phyloP scores from a whole-genome alignment of 2,113 vertebrate genomes.

The Hymenochirus boettgeri region DNA sequence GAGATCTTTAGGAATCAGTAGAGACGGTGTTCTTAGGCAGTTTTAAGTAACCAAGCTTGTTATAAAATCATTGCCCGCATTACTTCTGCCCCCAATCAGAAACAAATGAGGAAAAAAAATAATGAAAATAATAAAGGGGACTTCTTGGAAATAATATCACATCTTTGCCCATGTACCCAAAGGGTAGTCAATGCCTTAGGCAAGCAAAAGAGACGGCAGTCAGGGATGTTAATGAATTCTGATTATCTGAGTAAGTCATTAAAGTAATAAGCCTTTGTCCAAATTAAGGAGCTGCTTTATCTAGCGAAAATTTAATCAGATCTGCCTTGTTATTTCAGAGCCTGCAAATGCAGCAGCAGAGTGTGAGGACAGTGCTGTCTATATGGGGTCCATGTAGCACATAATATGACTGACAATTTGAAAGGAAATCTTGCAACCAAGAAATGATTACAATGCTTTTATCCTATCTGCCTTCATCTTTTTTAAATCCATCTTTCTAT shows the following conservation, averaged over 20 bases:
- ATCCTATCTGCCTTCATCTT: not conserved
- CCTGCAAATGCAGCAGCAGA: constrained; percentile 57
- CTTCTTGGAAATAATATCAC: constrained; percentile 39
- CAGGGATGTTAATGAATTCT: constrained; percentile 94
- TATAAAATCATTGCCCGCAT: constrained; percentile 34
- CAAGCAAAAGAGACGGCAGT: constrained; percentile 68
- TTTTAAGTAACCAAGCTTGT: constrained; percentile 17
- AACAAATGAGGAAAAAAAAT: constrained; percentile 28
- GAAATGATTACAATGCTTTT: not conserved
- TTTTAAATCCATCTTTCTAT: no score
- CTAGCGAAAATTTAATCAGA: constrained; percentile 65
- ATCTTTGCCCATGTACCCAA: constrained; percentile 22
- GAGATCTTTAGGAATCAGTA: not conserved
- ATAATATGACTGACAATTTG: not conserved
- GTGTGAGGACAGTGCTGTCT: constrained; percentile 53
- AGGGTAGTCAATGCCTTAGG: constrained; percentile 65
- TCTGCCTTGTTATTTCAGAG: constrained; percentile 67
- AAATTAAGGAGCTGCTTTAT: constrained; percentile 73
- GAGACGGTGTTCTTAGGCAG: constrained; percentile 19
- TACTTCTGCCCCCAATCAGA: constrained; percentile 30
- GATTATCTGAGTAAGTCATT: constrained; percentile 92
- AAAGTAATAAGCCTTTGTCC: constrained; percentile 95
- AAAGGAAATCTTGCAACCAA: not conserved
- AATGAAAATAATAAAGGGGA: constrained; percentile 27
- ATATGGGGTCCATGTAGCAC: not conserved